These are phyloP conservation scores for Ataeniobius toweri DNA, from an alignment of 2,797 vertebrate genomes.

Conservation along the genomic window DNA sequence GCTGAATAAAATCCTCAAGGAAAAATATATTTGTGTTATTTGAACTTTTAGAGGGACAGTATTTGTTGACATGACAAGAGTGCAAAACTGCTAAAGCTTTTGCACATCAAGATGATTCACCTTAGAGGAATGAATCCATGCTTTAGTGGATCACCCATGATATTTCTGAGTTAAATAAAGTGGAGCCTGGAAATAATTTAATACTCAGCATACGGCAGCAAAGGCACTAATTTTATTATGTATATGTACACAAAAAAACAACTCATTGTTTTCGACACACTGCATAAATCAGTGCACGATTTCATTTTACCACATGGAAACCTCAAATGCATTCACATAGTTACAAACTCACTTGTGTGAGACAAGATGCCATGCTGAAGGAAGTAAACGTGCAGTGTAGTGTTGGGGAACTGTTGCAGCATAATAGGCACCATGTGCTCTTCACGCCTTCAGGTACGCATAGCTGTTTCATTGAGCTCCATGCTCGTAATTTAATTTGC, in stretches of 20 bases:
- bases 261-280: slow-evolving; percentile 18
- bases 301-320: slow-evolving; percentile 23
- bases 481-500: slow-evolving; percentile 65
- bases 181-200: slow-evolving; percentile 54
- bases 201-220: slow-evolving; percentile 36
- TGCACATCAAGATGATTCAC: slow-evolving; percentile 49
- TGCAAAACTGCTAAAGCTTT: background rate
- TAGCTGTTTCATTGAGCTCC: slow-evolving; percentile 54
- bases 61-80: slow-evolving; percentile 1
- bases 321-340: slow-evolving; percentile 19
- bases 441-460: slow-evolving; percentile 55
- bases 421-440: slow-evolving; percentile 47
- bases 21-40: slow-evolving; percentile 19
- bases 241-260: slow-evolving; percentile 18
- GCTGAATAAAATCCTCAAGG: slow-evolving; percentile 47
- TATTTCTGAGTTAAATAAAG: slow-evolving; percentile 59
- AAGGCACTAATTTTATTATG: slow-evolving; percentile 35
- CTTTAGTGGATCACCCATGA: slow-evolving; percentile 32
- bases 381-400: slow-evolving; percentile 28
- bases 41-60: slow-evolving; percentile 12
- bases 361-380: slow-evolving; percentile 40
- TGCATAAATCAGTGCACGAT: slow-evolving; percentile 27
- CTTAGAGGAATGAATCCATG: slow-evolving; percentile 26
- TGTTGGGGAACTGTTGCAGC: slow-evolving; percentile 26
- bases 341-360: slow-evolving; percentile 22